A percentile compares a stretch with the other conserved stretches of the same genome.
Conservation (phyloP, 2,888 invertebrate genomes). For the Slavum lentiscoides region DNA sequence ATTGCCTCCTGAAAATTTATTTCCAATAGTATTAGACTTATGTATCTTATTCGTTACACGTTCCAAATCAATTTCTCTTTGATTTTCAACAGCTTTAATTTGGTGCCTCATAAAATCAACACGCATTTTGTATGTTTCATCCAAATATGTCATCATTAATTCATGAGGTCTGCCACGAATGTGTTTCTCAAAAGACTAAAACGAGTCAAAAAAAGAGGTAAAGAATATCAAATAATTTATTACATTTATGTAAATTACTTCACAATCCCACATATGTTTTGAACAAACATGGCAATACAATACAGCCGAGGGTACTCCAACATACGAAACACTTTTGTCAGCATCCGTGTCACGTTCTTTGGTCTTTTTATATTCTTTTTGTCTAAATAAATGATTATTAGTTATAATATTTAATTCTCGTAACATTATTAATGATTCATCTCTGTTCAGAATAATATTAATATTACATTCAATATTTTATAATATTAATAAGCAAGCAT, state of each 20-base stretch:
- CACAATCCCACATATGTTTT: conserved; percentile 68
- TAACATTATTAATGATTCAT: no score
- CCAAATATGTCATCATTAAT: conserved; percentile 75
- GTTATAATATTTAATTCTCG: background rate
- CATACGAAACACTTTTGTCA: conserved; percentile 60
- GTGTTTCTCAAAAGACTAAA: conserved; percentile 75
- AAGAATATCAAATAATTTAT: background rate
- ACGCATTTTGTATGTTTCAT: conserved; percentile 74
- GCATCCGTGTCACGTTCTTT: conserved; percentile 45
- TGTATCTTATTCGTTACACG: conserved; percentile 60
- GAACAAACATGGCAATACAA: conserved; percentile 84
- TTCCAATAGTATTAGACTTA: conserved; percentile 13
- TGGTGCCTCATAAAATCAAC: conserved; percentile 72
- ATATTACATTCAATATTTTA: no score
- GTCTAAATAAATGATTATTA: background rate
- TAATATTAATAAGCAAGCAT: no score
- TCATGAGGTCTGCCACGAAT: conserved; percentile 74
- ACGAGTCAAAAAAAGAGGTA: background rate
- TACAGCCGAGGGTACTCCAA: conserved; percentile 69
- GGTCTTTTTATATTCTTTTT: conserved; percentile 26
- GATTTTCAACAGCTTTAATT: conserved; percentile 64
- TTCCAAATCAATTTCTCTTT: conserved; percentile 67
- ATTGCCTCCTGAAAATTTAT: background rate
- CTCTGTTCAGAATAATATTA: no score
- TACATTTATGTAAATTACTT: conserved; percentile 58